Evolutionary conservation across 2,797 vertebrate species (phyloP).

Genomic region (Sebastes matsubarae): DNA sequence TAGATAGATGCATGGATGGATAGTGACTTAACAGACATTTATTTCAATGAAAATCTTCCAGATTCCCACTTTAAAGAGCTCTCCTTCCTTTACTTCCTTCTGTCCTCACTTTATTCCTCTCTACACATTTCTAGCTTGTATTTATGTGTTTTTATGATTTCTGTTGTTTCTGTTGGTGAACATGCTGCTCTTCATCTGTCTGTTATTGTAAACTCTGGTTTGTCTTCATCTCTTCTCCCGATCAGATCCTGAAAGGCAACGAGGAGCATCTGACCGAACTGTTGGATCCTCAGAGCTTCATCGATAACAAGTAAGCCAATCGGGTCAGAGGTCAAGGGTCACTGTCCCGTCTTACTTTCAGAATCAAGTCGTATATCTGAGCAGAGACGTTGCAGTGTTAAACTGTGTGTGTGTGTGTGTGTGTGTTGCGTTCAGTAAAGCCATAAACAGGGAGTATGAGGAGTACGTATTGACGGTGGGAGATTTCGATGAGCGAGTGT

Average conservation of each 20-base stretch:
- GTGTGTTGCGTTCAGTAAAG: constrained; percentile 84
- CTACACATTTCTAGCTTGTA: too few species aligned
- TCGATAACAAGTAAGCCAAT: constrained; percentile 91
- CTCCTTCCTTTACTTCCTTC: background rate
- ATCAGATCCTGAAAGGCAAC: constrained; percentile 92
- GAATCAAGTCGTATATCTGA: background rate
- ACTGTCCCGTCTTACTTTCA: too few species aligned
- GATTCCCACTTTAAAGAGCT: background rate
- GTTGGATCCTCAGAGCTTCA: constrained; percentile 91
- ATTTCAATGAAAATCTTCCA: background rate
- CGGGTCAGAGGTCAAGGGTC: background rate
- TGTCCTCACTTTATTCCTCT: too few species aligned
- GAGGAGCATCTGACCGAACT: constrained; percentile 83
- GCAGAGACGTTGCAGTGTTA: background rate
- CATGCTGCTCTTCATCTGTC: background rate
- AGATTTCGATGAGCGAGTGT: constrained; percentile 98
- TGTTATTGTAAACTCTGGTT: background rate
- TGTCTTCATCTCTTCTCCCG: background rate
- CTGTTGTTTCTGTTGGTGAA: too few species aligned
- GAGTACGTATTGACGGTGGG: constrained; percentile 96
- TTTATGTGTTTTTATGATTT: too few species aligned
- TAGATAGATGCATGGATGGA: too few species aligned
- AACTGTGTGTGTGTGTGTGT: background rate
- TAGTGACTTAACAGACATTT: too few species aligned
- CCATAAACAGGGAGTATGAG: constrained; percentile 95